Evolutionary conservation across 2,888 invertebrate species (phyloP).

Genomic region (Chrysolina americana): DNA sequence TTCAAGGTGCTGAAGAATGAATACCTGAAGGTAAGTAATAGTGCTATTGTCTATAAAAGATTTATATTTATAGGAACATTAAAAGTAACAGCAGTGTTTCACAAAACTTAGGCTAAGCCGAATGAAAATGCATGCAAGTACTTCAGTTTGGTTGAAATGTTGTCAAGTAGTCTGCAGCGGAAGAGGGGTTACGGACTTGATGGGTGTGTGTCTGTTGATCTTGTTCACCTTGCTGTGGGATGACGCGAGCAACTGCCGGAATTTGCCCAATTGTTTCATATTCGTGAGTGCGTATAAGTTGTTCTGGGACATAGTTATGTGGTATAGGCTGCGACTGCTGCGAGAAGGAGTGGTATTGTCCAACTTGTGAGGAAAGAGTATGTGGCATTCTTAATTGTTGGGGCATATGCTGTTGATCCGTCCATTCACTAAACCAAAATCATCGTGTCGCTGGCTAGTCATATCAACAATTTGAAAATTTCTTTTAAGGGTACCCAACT

Average conservation of each 20-base stretch:
- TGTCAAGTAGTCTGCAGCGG: conserved; percentile 2
- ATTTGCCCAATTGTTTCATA: not conserved
- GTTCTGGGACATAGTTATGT: conserved; percentile 21
- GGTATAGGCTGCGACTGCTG: conserved; percentile 28
- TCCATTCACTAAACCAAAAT: conserved; percentile 21
- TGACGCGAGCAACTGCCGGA: conserved; percentile 2
- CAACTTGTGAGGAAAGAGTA: conserved; percentile 20
- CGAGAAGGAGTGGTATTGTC: conserved; percentile 29
- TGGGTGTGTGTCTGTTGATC: not conserved
- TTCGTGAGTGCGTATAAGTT: conserved; percentile 5
- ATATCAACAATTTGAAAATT: conserved; percentile 30
- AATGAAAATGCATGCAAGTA: conserved; percentile 2
- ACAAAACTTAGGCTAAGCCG: conserved; percentile 1
- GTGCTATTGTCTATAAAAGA: conserved; percentile 10
- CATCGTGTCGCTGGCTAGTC: conserved; percentile 23
- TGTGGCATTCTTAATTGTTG: conserved; percentile 9
- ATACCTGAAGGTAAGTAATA: conserved; percentile 25
- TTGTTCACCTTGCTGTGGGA: conserved; percentile 3
- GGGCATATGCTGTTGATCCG: conserved; percentile 13
- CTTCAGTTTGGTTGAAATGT: conserved; percentile 4
- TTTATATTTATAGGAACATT: conserved; percentile 4
- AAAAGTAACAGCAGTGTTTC: conserved; percentile 5
- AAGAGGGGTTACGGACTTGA: conserved; percentile 5
- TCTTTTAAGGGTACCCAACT: conserved; percentile 18
- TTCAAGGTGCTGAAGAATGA: conserved; percentile 25